Evolutionary conservation across 2,888 invertebrate genomes (phyloP), one percentile per base, ranked within the genome.

Genomic region (Dryobota labecula): DNA sequence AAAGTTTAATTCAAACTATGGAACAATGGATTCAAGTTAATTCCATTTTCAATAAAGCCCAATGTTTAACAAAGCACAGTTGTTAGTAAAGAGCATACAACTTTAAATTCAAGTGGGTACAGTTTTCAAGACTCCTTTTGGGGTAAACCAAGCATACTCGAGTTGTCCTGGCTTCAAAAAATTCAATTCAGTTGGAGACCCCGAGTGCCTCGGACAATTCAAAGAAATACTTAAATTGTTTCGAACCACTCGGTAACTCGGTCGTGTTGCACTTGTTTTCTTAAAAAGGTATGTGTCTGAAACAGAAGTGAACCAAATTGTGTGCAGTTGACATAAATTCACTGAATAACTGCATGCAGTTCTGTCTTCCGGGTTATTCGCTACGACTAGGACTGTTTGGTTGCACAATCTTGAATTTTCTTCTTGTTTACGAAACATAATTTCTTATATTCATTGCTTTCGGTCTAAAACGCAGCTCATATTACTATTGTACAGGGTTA

Each of bases 141-240:
- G 66, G 56, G 66, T 62, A 73, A 81, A 81, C 72, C 64, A 62
- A 82, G 76, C 70, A 70, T 83, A 74, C 67, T 84, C 38, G 56
- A 84, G 64, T 43, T 54, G 63, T 54, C 70, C 76, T 75, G 73
- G 30, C 53, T 78, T 68, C 64, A 65, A 72, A 71, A 69, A 75
- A 84, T 84, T 81, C 76, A 74, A 78, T 87, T 82, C 81, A 70
- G 73, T 70, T 80, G 58, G 53, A 75, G 67, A 73, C 70, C 64
- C 57, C 62, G 74, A 80, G 72, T 76, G 60, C 61, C 62, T 60
- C 36, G 69, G 64, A 78, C 79, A 80, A 80, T 87, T 72, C 62
- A 63, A 71, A 75, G 67, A 73, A 83, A 74, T 70, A 69, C 56
- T 62, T 73, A 69, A 76, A 78, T 68, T 63, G 65, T 73, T 80